Evolutionary conservation across 1,140 invertebrate species (phyloP), one percentile per base, ranked within the genome.

Genomic region (Glossosoma conforme): DNA sequence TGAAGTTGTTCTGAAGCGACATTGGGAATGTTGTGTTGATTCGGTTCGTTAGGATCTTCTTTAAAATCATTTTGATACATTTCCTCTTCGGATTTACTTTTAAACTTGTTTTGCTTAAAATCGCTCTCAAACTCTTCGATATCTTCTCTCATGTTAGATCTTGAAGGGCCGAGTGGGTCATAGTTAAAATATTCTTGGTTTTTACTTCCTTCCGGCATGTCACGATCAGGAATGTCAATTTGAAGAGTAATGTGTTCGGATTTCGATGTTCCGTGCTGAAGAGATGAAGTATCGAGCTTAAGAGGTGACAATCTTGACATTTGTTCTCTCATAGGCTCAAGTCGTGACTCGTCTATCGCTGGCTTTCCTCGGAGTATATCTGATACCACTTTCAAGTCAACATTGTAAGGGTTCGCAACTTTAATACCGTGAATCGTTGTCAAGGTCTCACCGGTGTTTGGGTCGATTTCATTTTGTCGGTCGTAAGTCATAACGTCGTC

Each of bases 321-420:
- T 41, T 69, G 64, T 14, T 69, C 67, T 47, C 64, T 60, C 20
- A 69, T 48, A 22, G 62, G 37, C 35, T 63, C 52, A 20, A 69
- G 51, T 43, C 67, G 64, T 3, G 60, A 60, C 18, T 72, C 68
- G 44, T 70, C 69, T 28, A 65, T 22, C 9, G 60, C 42, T 19
- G 64, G 48, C 61, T 72, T 75, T 15, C 70, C 70, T 62, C 67
- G 73, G 41, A 75, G 62, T 63, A 74, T 68, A 42, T 74, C 71
- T 38, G 68, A 67, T 3, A 74, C 68, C 46, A 75, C 48, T 62
- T 68, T 70, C 3, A 75, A 52, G 58, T 75, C 72, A 2, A 74
- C 58, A 50, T 75, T 75, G 44, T 65, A 74, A 10, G 72, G 72
- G 56, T 75, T 75, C 15, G 66, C 66, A 9, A 75, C 65, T 62